Evolutionary conservation across 2,888 invertebrate species (phyloP).

Genomic region (Melieria crassipennis): DNA sequence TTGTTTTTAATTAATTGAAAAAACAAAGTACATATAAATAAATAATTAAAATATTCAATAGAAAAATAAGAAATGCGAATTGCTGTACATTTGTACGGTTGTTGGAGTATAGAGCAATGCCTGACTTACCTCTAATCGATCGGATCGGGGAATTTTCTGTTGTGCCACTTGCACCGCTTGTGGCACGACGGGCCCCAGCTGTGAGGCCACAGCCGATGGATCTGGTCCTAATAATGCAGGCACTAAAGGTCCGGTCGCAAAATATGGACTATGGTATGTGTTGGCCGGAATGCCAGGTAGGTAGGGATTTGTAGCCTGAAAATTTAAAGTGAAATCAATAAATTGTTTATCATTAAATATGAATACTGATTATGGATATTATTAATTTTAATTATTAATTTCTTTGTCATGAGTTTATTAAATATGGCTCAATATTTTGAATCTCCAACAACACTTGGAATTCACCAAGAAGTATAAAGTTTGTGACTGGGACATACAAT

Average conservation of each 20-base stretch:
- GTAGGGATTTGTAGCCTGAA: constrained; percentile 89
- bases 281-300: constrained; percentile 90
- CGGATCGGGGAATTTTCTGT: constrained; percentile 94
- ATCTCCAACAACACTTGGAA: too few species aligned
- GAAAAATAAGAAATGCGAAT: constrained; percentile 24
- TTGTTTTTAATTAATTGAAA: constrained; percentile 23
- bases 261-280: constrained; percentile 87
- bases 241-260: constrained; percentile 88
- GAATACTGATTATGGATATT: too few species aligned
- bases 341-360: too few species aligned
- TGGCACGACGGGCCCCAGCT: constrained; percentile 80
- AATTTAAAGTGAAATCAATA: constrained; percentile 16
- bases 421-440: too few species aligned
- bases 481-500: too few species aligned
- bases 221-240: constrained; percentile 90
- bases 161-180: constrained; percentile 89
- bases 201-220: constrained; percentile 82
- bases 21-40: constrained; percentile 13
- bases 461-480: too few species aligned
- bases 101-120: constrained; percentile 1
- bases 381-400: too few species aligned
- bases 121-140: constrained; percentile 91
- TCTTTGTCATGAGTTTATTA: background rate
- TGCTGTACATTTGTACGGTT: background rate
- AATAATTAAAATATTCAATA: constrained; percentile 15